These are phyloP conservation scores for Deilephila porcellus DNA, from an alignment of 2,888 invertebrate genomes.

Conservation along the genomic window DNA sequence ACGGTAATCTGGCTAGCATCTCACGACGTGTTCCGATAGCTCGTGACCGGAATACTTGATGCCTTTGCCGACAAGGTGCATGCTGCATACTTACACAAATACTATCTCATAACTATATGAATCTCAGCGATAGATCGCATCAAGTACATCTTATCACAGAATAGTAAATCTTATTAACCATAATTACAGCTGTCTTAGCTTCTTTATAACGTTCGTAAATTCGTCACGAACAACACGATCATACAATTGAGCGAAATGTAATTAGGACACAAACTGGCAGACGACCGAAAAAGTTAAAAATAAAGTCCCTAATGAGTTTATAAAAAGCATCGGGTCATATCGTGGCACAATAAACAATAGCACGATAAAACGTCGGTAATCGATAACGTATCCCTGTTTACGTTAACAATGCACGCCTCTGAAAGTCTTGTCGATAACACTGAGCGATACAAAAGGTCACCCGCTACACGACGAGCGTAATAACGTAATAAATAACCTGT, in stretches of 20 bases:
- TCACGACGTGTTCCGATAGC: slow-evolving; percentile 66
- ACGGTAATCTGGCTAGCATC: slow-evolving; percentile 68
- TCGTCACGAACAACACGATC: neutral
- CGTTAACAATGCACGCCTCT: slow-evolving; percentile 56
- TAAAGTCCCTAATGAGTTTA: slow-evolving; percentile 30
- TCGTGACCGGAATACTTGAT: slow-evolving; percentile 71
- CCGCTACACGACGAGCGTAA: slow-evolving; percentile 47
- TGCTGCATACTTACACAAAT: slow-evolving; percentile 44
- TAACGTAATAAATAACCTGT: slow-evolving; percentile 51
- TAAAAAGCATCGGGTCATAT: slow-evolving; percentile 53
- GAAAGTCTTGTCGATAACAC: slow-evolving; percentile 56
- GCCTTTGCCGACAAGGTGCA: slow-evolving; percentile 34
- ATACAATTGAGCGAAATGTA: neutral
- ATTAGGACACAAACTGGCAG: neutral
- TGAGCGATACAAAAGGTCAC: slow-evolving; percentile 59
- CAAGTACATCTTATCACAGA: neutral
- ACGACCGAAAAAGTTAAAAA: slow-evolving; percentile 19
- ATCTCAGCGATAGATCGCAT: too few relatives aligned
- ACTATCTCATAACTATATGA: neutral
- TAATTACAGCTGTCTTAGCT: neutral
- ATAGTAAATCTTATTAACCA: neutral
- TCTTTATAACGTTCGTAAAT: too few relatives aligned
- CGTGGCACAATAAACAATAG: slow-evolving; percentile 61
- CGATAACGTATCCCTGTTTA: slow-evolving; percentile 59
- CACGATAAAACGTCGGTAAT: slow-evolving; percentile 56